Percentiles rank a stretch among this genome's conserved stretches.
These are phyloP conservation scores for Cyaniris semiargus DNA, from an alignment of 2,888 invertebrate genomes.

Conservation along the genomic window DNA sequence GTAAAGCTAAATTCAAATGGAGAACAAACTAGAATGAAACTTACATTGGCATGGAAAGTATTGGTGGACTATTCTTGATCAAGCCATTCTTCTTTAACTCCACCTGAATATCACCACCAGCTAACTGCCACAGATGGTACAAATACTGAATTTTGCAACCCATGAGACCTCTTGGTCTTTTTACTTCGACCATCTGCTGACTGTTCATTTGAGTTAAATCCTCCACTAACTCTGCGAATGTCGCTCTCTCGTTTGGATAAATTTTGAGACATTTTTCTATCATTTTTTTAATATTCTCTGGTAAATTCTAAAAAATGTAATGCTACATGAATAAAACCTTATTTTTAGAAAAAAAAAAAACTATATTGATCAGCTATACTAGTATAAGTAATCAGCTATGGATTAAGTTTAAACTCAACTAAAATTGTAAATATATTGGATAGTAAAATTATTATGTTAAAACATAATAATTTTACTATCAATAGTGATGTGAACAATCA, in stretches of 20 bases:
- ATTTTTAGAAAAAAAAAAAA: too few relatives aligned
- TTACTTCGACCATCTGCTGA: constrained; percentile 67
- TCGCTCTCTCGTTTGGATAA: constrained; percentile 77
- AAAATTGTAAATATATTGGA: too few relatives aligned
- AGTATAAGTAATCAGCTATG: too few relatives aligned
- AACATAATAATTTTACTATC: too few relatives aligned
- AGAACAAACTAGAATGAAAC: constrained; percentile 38
- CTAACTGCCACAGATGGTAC: constrained; percentile 97
- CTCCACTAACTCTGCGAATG: constrained; percentile 81
- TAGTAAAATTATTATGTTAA: too few relatives aligned
- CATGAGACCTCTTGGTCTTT: constrained; percentile 69
- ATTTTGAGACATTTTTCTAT: constrained; percentile 87
- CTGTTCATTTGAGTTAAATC: constrained; percentile 58
- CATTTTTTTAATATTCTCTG: constrained; percentile 80
- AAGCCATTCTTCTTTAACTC: constrained; percentile 95
- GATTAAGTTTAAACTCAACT: too few relatives aligned
- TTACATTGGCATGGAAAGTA: constrained; percentile 89
- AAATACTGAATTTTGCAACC: constrained; percentile 87
- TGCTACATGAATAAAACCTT: not conserved
- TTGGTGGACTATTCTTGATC: constrained; percentile 91
- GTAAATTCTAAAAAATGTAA: constrained; percentile 73
- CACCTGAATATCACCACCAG: constrained; percentile 95
- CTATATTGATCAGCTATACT: too few relatives aligned
- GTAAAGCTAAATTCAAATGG: too few relatives aligned
- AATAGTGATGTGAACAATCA: too few relatives aligned